Evolutionary conservation across 2,113 vertebrate genomes (phyloP).

Genomic region (Etheostoma spectabile): DNA sequence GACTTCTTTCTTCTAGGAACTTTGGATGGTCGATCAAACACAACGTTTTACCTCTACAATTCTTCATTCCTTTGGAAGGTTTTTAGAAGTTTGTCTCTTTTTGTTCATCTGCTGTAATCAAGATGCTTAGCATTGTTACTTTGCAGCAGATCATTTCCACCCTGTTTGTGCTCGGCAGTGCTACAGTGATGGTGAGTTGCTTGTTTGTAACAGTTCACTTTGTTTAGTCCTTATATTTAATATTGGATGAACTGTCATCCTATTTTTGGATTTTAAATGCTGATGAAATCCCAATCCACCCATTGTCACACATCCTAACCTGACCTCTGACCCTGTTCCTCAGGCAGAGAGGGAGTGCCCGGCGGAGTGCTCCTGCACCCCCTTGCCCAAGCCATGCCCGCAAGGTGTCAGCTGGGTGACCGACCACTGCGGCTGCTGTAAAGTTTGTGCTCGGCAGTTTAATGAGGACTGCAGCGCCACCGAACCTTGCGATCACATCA

Average conservation of each 20-base stretch:
- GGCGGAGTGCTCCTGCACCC: conserved; percentile 73
- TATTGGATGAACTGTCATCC: not conserved
- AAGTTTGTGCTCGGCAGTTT: conserved; percentile 83
- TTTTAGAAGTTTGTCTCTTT: not conserved
- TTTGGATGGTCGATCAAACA: not conserved
- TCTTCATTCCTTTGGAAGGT: not conserved
- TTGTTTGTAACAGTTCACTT: not conserved
- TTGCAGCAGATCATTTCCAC: conserved; percentile 43
- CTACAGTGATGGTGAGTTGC: conserved; percentile 69
- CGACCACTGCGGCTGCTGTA: conserved; percentile 84
- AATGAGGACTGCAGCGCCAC: conserved; percentile 81
- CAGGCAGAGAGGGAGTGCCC: conserved; percentile 69
- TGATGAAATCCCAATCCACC: not conserved
- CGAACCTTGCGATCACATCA: conserved; percentile 85
- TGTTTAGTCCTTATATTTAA: not conserved
- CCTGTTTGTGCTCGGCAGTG: conserved; percentile 49
- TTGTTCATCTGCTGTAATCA: not conserved
- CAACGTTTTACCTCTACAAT: not conserved
- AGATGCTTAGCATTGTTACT: conserved; percentile 56
- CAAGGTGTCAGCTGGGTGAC: conserved; percentile 80
- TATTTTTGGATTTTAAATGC: not conserved
- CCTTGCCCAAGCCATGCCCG: conserved; percentile 64
- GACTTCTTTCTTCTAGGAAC: conserved; percentile 9
- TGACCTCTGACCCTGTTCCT: conserved; percentile 39
- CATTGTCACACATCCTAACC: not conserved